phyloP scores from a whole-genome alignment of 2,888 invertebrate species.

The Siphonodentalium dalli region DNA sequence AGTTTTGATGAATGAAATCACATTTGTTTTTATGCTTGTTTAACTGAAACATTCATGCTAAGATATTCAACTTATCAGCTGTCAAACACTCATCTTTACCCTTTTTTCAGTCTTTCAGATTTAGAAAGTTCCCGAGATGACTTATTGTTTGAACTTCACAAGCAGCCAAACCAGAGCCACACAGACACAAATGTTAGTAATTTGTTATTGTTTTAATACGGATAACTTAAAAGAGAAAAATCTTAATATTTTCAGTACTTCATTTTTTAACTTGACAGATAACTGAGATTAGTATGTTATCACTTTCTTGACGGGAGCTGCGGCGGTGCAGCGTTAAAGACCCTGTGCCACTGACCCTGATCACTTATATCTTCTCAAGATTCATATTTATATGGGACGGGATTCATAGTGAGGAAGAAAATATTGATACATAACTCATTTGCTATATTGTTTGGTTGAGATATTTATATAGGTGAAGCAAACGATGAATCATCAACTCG shows the following conservation, averaged over 20 bases:
- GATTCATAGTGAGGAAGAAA: no score
- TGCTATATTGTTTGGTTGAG: no score
- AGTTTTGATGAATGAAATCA: not conserved
- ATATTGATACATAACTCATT: no score
- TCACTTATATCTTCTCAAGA: no score
- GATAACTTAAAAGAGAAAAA: not conserved
- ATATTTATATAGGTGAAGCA: no score
- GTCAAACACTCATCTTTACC: not conserved
- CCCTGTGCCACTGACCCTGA: no score
- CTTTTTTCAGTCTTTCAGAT: conserved; percentile 81
- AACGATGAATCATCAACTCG: not conserved
- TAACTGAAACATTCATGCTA: not conserved
- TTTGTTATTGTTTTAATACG: not conserved
- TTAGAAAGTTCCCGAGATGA: conserved; percentile 97
- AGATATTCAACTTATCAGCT: not conserved
- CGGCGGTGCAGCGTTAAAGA: no score
- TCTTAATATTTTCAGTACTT: no score
- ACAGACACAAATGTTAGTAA: conserved; percentile 78
- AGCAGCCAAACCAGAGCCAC: conserved; percentile 81
- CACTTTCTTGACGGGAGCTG: no score
- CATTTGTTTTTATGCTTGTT: not conserved
- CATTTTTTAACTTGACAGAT: no score
- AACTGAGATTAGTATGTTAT: no score
- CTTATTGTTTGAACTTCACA: conserved; percentile 89
- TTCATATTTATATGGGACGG: no score